These are phyloP conservation scores for Perccottus glenii DNA, from an alignment of 2,113 vertebrate species.

Conservation along the genomic window DNA sequence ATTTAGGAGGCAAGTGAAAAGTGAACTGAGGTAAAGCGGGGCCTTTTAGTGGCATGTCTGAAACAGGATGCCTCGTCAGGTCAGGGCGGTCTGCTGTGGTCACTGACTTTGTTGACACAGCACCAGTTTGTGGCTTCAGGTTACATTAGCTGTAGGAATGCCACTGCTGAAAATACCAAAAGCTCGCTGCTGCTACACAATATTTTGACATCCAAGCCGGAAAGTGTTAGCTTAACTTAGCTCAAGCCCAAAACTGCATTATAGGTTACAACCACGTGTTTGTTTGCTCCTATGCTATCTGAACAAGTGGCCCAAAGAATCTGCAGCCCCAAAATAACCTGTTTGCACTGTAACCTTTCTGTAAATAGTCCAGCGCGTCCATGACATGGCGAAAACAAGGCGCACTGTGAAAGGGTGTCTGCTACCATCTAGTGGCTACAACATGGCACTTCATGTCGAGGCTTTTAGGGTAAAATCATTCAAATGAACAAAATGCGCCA, in stretches of 20 bases:
- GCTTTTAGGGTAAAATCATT: background rate
- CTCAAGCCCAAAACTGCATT: conserved; percentile 37
- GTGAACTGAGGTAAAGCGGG: conserved; percentile 15
- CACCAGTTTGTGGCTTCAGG: conserved; percentile 23
- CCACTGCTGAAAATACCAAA: conserved; percentile 54
- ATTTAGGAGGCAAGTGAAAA: background rate
- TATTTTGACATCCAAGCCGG: conserved; percentile 39
- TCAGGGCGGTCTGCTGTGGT: conserved; percentile 23
- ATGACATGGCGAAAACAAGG: conserved; percentile 60
- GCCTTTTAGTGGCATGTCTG: conserved; percentile 10
- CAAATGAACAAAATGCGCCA: conserved; percentile 57
- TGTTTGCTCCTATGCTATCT: conserved; percentile 16
- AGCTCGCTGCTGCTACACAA: conserved; percentile 16
- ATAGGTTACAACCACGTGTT: conserved; percentile 42
- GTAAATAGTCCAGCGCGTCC: conserved; percentile 53
- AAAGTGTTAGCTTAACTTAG: conserved; percentile 51
- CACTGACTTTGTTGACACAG: conserved; percentile 59
- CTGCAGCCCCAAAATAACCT: conserved; percentile 41
- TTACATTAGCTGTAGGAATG: conserved; percentile 25
- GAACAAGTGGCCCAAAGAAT: conserved; percentile 30
- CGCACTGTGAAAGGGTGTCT: background rate
- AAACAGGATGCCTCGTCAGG: conserved; percentile 33
- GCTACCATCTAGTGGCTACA: conserved; percentile 49
- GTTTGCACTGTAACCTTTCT: conserved; percentile 62
- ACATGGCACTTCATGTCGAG: background rate